Conservation (phyloP, 2,888 invertebrate genomes). For the Drosophila demipolita region DNA sequence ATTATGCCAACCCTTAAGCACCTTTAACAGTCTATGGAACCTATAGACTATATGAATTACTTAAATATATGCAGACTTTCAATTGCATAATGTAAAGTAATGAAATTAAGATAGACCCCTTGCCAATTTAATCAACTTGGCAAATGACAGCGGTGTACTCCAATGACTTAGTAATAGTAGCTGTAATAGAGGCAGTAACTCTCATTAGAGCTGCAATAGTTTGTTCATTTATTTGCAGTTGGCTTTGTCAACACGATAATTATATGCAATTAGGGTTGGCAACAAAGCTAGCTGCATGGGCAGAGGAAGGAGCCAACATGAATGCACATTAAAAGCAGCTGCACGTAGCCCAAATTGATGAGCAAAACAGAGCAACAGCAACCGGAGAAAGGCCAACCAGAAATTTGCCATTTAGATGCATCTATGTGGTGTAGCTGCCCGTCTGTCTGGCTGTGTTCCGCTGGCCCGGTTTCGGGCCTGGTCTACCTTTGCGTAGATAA, state of each 20-base stretch:
- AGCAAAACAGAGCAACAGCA: conserved; percentile 17
- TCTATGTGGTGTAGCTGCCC: conserved; percentile 15
- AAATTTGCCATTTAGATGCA: conserved; percentile 43
- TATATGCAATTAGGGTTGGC: conserved; percentile 63
- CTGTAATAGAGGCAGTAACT: not conserved
- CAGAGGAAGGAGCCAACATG: conserved; percentile 22
- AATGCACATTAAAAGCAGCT: conserved; percentile 48
- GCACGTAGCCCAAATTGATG: conserved; percentile 61
- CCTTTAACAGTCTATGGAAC: not conserved
- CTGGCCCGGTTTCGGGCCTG: not conserved
- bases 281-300: conserved; percentile 46
- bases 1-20: not conserved
- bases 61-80: conserved; percentile 1
- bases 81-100: not conserved
- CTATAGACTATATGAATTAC: not conserved
- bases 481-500: conserved; percentile 7
- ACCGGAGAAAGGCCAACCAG: conserved; percentile 14
- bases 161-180: conserved; percentile 8
- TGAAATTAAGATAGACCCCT: not conserved
- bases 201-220: not conserved
- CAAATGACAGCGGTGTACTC: conserved; percentile 14
- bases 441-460: not conserved
- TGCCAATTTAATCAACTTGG: conserved; percentile 20
- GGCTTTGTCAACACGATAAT: conserved; percentile 69
- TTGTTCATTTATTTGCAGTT: conserved; percentile 44